phyloP scores from a whole-genome alignment of 2,113 vertebrate genomes.

The Empidonax traillii region DNA sequence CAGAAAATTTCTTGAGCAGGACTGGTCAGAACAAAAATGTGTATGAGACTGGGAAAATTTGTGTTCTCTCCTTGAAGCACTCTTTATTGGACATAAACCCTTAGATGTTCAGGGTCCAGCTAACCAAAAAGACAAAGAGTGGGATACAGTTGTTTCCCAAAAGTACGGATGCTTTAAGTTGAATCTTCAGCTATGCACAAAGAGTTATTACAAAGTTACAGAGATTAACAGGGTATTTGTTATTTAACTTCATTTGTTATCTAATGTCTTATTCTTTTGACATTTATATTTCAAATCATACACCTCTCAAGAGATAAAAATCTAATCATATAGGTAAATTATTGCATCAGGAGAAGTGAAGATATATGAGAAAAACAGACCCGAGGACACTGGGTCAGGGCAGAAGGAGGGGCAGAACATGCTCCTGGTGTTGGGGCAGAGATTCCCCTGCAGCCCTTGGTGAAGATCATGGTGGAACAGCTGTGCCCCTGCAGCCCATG shows the following conservation, averaged over 20 bases:
- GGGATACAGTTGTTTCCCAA: not conserved
- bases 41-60: not conserved
- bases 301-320: not conserved
- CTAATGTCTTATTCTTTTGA: not conserved
- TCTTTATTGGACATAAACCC: not conserved
- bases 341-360: not conserved
- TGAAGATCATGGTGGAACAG: not conserved
- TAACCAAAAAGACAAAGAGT: not conserved
- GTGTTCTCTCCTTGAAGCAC: not conserved
- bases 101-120: not conserved
- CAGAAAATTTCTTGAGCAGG: not conserved
- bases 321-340: not conserved
- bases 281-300: not conserved
- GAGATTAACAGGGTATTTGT: not conserved
- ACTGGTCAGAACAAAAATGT: not conserved
- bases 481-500: not conserved
- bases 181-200: not conserved
- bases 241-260: not conserved
- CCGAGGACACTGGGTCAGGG: not conserved
- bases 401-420: not conserved
- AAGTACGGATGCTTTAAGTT: not conserved
- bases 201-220: not conserved
- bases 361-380: not conserved
- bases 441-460: fast-evolving
- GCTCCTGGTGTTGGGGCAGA: fast-evolving